These are phyloP conservation scores for Cassiopea xamachana DNA, from an alignment of 30 jellyfish, hydroid and myxozoan species.

Conservation along the genomic window DNA sequence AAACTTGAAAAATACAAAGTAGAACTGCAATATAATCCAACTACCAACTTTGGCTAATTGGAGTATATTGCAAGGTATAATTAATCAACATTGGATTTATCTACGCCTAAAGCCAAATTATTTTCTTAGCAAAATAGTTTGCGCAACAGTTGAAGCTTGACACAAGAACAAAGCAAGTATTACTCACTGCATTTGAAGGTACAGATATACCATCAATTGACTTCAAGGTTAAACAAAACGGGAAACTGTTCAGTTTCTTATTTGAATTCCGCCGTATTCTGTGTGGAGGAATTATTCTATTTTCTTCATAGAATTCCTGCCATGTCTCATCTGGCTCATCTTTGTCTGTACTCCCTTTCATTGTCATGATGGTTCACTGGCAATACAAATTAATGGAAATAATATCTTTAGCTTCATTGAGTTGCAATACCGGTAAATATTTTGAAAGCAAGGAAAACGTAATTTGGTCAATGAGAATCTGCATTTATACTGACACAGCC, in stretches of 20 bases:
- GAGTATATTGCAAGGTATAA: no score
- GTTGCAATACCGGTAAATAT: no score
- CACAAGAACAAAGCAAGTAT: neutral
- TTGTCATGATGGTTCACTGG: slow-evolving; percentile 7
- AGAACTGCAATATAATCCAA: no score
- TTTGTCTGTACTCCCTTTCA: slow-evolving; percentile 52
- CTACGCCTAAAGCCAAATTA: no score
- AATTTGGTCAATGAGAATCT: no score
- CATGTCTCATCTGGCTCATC: slow-evolving; percentile 89
- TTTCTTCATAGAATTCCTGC: slow-evolving; percentile 82
- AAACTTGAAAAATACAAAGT: no score
- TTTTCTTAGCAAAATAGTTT: no score
- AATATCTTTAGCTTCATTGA: no score
- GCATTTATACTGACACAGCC: no score
- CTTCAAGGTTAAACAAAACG: slow-evolving; percentile 76
- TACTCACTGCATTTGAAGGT: slow-evolving; percentile 51
- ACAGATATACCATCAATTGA: slow-evolving; percentile 58
- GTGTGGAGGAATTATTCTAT: slow-evolving; percentile 80
- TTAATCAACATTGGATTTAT: no score
- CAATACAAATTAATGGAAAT: neutral
- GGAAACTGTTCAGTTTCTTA: slow-evolving; percentile 36
- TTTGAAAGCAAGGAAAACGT: no score
- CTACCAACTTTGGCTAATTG: no score
- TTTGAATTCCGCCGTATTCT: slow-evolving; percentile 35
- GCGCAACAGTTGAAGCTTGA: neutral